Conservation (phyloP, 2,888 invertebrate species). For the Horisme vitalbata region DNA sequence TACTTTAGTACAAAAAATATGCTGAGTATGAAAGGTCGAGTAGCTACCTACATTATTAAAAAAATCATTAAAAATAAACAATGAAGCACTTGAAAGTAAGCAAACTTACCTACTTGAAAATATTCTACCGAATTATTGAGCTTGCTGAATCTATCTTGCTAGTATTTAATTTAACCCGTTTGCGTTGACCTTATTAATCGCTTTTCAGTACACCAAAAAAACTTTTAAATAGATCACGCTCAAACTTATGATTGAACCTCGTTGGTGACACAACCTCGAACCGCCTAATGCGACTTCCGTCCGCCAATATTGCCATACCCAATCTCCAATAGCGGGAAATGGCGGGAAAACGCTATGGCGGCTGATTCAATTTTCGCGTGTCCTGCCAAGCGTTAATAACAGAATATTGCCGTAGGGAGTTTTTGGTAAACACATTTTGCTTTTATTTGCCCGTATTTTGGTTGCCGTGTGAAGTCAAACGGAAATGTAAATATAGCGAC, state of each 20-base stretch:
- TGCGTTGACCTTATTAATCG: background rate
- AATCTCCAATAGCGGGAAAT: slow-evolving; percentile 34
- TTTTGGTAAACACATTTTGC: slow-evolving; percentile 9
- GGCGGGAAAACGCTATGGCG: slow-evolving; percentile 31
- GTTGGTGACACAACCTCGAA: slow-evolving; percentile 3
- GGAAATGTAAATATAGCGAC: slow-evolving; percentile 5
- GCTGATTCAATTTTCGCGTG: slow-evolving; percentile 37
- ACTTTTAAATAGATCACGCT: too few species aligned
- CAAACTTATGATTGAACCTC: slow-evolving; percentile 17
- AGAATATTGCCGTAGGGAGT: slow-evolving; percentile 7
- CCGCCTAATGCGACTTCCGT: slow-evolving; percentile 17
- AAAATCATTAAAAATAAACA: too few species aligned
- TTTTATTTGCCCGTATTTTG: slow-evolving; percentile 2
- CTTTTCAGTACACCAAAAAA: slow-evolving; percentile 5
- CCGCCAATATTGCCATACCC: slow-evolving; percentile 22
- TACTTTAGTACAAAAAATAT: too few species aligned
- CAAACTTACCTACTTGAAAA: too few species aligned
- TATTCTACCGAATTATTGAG: too few species aligned
- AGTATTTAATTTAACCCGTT: too few species aligned
- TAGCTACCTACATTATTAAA: too few species aligned
- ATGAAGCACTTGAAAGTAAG: too few species aligned
- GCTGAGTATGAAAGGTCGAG: too few species aligned
- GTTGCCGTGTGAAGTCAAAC: background rate
- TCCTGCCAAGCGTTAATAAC: slow-evolving; percentile 14
- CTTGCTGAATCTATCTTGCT: too few species aligned